Conservation (phyloP, 2,113 vertebrate genomes). For the Rhinolophus ferrumequinum region DNA sequence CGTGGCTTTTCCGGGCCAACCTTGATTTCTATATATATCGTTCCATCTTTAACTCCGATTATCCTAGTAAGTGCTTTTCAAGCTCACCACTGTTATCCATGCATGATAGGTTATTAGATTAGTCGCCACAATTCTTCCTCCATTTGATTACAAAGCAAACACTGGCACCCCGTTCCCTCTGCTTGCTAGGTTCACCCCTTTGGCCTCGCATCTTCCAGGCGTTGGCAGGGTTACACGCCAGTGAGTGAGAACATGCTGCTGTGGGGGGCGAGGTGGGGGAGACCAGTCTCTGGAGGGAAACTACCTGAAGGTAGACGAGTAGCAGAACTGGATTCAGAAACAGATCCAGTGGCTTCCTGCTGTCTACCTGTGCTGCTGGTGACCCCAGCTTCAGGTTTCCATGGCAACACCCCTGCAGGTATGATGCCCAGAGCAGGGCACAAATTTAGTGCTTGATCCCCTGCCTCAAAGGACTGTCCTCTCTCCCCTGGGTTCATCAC, state of each 20-base stretch:
- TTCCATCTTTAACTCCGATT: neutral
- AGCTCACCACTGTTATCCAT: neutral
- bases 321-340: slow-evolving; percentile 46
- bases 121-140: slow-evolving; percentile 40
- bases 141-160: slow-evolving; percentile 45
- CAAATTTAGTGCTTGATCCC: neutral
- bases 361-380: neutral
- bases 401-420: slow-evolving; percentile 54
- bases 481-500: neutral
- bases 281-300: neutral
- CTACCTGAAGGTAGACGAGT: slow-evolving; percentile 7
- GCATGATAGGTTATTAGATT: slow-evolving; percentile 28
- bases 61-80: neutral
- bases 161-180: neutral
- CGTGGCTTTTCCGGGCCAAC: neutral
- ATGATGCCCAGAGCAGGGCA: neutral
- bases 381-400: slow-evolving; percentile 65
- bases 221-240: neutral
- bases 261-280: neutral
- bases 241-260: neutral
- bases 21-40: neutral
- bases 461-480: neutral
- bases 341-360: slow-evolving; percentile 4
- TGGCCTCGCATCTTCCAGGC: neutral
- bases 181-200: neutral